Evolutionary conservation across 2,888 invertebrate species (phyloP).

Genomic region (Altica lythri): DNA sequence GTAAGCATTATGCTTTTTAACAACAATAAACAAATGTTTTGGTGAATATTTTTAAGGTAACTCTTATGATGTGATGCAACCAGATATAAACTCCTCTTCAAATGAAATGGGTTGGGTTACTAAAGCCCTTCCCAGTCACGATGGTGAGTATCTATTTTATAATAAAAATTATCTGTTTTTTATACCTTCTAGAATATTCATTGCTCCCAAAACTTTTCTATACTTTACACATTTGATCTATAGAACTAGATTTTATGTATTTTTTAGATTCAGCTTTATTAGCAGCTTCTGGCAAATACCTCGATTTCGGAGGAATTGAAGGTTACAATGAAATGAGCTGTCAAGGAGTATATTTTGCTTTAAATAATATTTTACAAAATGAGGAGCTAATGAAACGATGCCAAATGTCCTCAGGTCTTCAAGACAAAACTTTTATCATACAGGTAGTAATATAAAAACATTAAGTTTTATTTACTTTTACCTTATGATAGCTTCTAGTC

Average conservation of each 20-base stretch:
- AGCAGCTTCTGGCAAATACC: conserved; percentile 46
- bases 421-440: conserved; percentile 52
- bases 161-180: not conserved
- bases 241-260: too few species aligned
- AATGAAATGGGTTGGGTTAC: conserved; percentile 49
- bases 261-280: conserved; percentile 33
- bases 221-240: too few species aligned
- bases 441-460: too few species aligned
- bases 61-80: conserved; percentile 47
- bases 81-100: conserved; percentile 48
- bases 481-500: too few species aligned
- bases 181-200: too few species aligned
- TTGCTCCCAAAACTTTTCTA: too few species aligned
- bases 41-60: conserved; percentile 40
- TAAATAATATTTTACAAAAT: conserved; percentile 47
- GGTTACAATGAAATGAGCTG: conserved; percentile 45
- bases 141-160: conserved; percentile 32
- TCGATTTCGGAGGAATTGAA: conserved; percentile 45
- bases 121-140: conserved; percentile 32
- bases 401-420: conserved; percentile 41
- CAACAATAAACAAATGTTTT: not conserved
- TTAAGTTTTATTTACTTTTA: not conserved
- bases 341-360: conserved; percentile 44
- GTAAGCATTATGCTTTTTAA: too few species aligned
- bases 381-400: conserved; percentile 43